Evolutionary conservation across 2,797 vertebrate genomes (phyloP).

Genomic region (Chaenodraco wilsoni): DNA sequence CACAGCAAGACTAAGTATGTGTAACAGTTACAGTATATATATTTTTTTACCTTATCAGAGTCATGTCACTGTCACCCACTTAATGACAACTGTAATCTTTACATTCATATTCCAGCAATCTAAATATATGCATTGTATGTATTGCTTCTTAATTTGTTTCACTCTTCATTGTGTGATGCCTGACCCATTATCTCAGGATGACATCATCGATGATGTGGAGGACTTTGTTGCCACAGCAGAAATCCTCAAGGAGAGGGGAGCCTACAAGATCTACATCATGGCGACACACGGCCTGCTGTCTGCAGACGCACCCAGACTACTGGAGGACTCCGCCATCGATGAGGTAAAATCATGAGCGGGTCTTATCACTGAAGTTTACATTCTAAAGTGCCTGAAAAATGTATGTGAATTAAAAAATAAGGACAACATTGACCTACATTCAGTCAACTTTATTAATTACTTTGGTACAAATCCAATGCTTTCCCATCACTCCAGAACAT

Average conservation of each 20-base stretch:
- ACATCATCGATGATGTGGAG: slow-evolving; percentile 96
- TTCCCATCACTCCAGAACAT: background rate
- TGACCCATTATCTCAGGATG: slow-evolving; percentile 84
- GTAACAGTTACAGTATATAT: background rate
- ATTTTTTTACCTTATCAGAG: background rate
- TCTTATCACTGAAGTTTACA: background rate
- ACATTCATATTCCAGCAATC: background rate
- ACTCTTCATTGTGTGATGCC: background rate
- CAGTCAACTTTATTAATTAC: background rate
- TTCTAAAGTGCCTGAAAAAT: background rate
- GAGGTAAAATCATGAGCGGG: slow-evolving; percentile 82
- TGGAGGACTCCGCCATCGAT: slow-evolving; percentile 95
- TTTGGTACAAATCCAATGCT: background rate
- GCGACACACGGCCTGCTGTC: slow-evolving; percentile 97
- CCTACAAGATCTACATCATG: slow-evolving; percentile 99
- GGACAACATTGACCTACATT: background rate
- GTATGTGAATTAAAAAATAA: background rate
- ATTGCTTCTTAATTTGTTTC: too few relatives aligned
- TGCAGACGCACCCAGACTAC: slow-evolving; percentile 92
- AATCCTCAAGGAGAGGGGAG: slow-evolving; percentile 95
- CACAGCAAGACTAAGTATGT: background rate
- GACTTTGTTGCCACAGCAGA: slow-evolving; percentile 96
- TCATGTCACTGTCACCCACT: background rate
- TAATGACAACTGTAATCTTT: background rate
- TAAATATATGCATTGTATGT: background rate